These are phyloP conservation scores for Triplophysa yarkandensis DNA, from an alignment of 2,797 vertebrate genomes.

Conservation along the genomic window DNA sequence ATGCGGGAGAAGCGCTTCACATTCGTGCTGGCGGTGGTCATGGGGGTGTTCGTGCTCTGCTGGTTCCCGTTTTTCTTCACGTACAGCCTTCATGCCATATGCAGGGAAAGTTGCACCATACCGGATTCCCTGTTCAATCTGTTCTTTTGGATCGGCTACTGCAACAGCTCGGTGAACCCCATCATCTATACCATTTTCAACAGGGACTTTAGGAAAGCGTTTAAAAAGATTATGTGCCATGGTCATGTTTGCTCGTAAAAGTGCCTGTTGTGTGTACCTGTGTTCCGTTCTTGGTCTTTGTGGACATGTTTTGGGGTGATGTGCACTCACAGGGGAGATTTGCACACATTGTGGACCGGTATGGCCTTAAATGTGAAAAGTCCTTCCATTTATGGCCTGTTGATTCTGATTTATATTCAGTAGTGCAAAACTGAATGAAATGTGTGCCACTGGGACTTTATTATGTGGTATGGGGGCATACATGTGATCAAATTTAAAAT, in stretches of 20 bases:
- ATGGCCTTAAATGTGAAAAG: conserved; percentile 17
- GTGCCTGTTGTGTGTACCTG: conserved; percentile 3
- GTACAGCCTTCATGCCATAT: conserved; percentile 80
- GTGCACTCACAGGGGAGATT: background rate
- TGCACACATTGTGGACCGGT: background rate
- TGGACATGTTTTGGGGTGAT: conserved; percentile 6
- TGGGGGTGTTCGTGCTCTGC: conserved; percentile 83
- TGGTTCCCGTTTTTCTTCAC: conserved; percentile 87
- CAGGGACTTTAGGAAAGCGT: conserved; percentile 82
- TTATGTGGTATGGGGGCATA: conserved; percentile 14
- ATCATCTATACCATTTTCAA: conserved; percentile 85
- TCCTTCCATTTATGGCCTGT: too few relatives aligned
- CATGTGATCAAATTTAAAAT: conserved; percentile 3
- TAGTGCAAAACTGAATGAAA: conserved; percentile 6
- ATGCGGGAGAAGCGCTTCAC: conserved; percentile 83
- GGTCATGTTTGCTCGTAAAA: conserved; percentile 68
- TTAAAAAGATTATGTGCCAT: conserved; percentile 81
- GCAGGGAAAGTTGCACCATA: conserved; percentile 77
- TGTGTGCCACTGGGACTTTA: background rate
- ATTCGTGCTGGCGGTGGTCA: conserved; percentile 81
- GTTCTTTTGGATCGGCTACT: conserved; percentile 86
- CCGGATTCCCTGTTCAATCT: conserved; percentile 78
- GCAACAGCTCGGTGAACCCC: conserved; percentile 83
- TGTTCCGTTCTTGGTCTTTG: conserved; percentile 2
- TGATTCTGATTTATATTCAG: too few relatives aligned